Evolutionary conservation across 2,888 invertebrate species (phyloP).

Genomic region (Apodemia hepburni): DNA sequence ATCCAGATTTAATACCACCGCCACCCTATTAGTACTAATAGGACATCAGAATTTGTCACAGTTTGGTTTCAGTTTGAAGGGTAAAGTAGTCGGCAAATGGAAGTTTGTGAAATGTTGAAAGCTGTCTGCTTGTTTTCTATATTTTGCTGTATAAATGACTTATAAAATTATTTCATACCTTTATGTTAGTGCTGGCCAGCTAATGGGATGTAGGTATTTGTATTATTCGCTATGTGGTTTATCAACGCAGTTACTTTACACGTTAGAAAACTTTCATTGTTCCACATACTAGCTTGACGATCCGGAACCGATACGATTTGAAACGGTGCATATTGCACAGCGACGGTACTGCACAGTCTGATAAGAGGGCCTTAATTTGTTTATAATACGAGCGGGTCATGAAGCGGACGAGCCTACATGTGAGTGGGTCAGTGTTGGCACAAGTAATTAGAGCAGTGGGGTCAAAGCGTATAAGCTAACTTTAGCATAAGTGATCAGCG

Average conservation of each 20-base stretch:
- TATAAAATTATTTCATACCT: too few relatives aligned
- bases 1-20: too few relatives aligned
- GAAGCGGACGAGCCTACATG: neutral
- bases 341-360: neutral
- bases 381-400: constrained; percentile 1
- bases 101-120: too few relatives aligned
- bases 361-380: constrained; percentile 8
- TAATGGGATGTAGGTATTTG: neutral
- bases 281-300: constrained; percentile 5
- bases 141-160: too few relatives aligned
- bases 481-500: neutral
- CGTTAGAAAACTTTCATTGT: constrained; percentile 8
- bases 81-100: too few relatives aligned
- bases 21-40: too few relatives aligned
- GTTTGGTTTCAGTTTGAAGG: too few relatives aligned
- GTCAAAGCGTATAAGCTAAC: constrained; percentile 2
- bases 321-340: constrained; percentile 6
- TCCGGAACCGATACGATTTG: constrained; percentile 7
- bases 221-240: neutral
- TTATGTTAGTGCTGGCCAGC: too few relatives aligned
- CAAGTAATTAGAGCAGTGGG: constrained; percentile 8
- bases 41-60: too few relatives aligned
- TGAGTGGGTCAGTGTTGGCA: constrained; percentile 7
- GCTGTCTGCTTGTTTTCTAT: too few relatives aligned
- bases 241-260: neutral